phyloP scores from a whole-genome alignment of 2,113 vertebrate genomes.

The Aspiorhynchus laticeps region DNA sequence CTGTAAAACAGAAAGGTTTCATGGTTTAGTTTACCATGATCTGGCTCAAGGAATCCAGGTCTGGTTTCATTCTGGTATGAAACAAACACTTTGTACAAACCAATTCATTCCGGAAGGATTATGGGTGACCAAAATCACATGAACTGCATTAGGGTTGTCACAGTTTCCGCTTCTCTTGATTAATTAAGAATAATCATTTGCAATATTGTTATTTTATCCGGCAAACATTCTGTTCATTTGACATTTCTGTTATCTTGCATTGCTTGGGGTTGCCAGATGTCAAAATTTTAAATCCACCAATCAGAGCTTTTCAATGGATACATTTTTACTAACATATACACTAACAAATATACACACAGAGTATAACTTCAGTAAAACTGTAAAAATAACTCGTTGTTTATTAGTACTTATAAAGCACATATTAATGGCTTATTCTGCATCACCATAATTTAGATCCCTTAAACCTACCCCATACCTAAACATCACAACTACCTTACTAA shows the following conservation, averaged over 20 bases:
- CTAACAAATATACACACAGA: too few species aligned
- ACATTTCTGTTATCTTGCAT: neutral
- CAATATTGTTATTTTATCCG: neutral
- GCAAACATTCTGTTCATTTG: neutral
- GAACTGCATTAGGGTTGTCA: neutral
- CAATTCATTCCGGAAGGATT: neutral
- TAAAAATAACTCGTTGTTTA: too few species aligned
- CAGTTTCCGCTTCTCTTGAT: too few species aligned
- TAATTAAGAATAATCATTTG: neutral
- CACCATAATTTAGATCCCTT: too few species aligned
- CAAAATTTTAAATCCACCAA: neutral
- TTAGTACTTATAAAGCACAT: too few species aligned
- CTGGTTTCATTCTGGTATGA: neutral
- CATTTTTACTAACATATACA: neutral
- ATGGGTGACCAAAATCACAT: neutral
- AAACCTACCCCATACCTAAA: too few species aligned
- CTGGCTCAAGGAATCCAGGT: neutral
- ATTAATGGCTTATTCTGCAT: too few species aligned
- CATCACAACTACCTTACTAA: too few species aligned
- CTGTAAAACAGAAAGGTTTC: conserved; percentile 24
- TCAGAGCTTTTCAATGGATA: neutral
- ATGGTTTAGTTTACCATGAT: neutral
- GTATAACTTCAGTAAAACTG: too few species aligned
- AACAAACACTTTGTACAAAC: neutral
- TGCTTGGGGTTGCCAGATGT: neutral